Evolutionary conservation across 2,797 vertebrate species (phyloP).

Genomic region (Fistularia commersonii): DNA sequence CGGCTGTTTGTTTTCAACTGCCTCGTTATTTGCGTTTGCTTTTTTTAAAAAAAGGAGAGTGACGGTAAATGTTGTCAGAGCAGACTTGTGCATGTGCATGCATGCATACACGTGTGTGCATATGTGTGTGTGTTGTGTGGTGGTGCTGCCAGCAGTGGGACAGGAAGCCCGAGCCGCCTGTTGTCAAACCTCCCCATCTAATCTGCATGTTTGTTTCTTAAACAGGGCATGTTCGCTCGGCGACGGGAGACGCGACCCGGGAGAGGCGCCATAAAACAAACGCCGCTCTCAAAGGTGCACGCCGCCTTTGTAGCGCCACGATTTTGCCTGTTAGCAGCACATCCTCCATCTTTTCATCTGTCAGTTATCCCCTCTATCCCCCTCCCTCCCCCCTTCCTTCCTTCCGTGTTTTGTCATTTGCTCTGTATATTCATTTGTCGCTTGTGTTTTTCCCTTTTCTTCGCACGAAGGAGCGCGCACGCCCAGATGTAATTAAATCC

Average conservation of each 20-base stretch:
- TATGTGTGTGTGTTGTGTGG: slow-evolving; percentile 44
- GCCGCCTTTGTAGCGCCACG: slow-evolving; percentile 74
- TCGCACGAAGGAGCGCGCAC: slow-evolving; percentile 68
- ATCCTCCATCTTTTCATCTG: slow-evolving; percentile 82
- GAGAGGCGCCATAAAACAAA: slow-evolving; percentile 80
- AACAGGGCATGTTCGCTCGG: slow-evolving; percentile 77
- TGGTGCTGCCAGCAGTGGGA: slow-evolving; percentile 66
- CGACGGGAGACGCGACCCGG: slow-evolving; percentile 77
- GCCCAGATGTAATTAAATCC: slow-evolving; percentile 77
- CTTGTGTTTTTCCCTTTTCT: slow-evolving; percentile 59
- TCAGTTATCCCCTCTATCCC: slow-evolving; percentile 81
- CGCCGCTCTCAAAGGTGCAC: slow-evolving; percentile 77
- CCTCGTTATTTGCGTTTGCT: slow-evolving; percentile 70
- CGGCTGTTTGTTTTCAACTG: slow-evolving; percentile 3
- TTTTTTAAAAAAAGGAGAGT: slow-evolving; percentile 44
- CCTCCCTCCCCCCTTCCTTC: too few species aligned
- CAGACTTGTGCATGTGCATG: slow-evolving; percentile 50
- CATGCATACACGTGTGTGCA: slow-evolving; percentile 46
- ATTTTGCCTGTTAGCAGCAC: slow-evolving; percentile 81
- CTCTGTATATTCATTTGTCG: slow-evolving; percentile 74
- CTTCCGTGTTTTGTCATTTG: slow-evolving; percentile 79
- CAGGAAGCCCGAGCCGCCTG: slow-evolving; percentile 59
- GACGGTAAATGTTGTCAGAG: slow-evolving; percentile 65
- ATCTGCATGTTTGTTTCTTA: slow-evolving; percentile 84
- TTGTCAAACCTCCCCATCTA: slow-evolving; percentile 75